Percentiles rank a stretch among this genome's conserved stretches.
These are phyloP conservation scores for Drosophila equinoxialis DNA, from an alignment of 1,140 invertebrate species.

Conservation along the genomic window DNA sequence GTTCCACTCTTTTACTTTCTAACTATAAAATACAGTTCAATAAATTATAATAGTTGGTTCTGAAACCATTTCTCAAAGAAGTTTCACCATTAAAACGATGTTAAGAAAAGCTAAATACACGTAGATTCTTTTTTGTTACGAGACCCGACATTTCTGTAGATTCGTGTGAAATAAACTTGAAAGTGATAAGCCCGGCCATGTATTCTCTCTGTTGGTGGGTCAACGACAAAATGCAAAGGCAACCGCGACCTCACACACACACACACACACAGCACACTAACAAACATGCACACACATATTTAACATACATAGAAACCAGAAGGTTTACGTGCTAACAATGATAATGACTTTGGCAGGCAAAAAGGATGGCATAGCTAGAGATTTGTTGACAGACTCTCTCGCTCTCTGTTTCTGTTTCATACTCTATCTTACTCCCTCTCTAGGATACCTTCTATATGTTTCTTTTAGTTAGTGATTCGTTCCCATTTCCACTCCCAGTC, in stretches of 20 bases:
- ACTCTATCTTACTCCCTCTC: too few species aligned
- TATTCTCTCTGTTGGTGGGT: constrained; percentile 17
- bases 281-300: constrained; percentile 28
- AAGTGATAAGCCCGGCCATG: background rate
- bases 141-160: background rate
- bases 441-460: background rate
- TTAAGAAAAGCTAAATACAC: too few species aligned
- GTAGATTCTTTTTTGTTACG: too few species aligned
- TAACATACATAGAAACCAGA: constrained; percentile 51
- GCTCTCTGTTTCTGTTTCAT: background rate
- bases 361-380: background rate
- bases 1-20: too few species aligned
- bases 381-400: constrained; percentile 42
- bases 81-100: too few species aligned
- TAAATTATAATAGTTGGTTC: too few species aligned
- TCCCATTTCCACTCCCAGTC: background rate
- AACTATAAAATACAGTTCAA: too few species aligned
- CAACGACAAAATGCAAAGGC: constrained; percentile 55
- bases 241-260: constrained; percentile 50
- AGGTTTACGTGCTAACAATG: constrained; percentile 72
- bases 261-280: constrained; percentile 2
- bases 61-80: too few species aligned
- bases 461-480: background rate
- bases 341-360: constrained; percentile 61
- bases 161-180: background rate